These are phyloP conservation scores for Omphaloscelis lunosa DNA, from an alignment of 2,888 invertebrate genomes.

Conservation along the genomic window DNA sequence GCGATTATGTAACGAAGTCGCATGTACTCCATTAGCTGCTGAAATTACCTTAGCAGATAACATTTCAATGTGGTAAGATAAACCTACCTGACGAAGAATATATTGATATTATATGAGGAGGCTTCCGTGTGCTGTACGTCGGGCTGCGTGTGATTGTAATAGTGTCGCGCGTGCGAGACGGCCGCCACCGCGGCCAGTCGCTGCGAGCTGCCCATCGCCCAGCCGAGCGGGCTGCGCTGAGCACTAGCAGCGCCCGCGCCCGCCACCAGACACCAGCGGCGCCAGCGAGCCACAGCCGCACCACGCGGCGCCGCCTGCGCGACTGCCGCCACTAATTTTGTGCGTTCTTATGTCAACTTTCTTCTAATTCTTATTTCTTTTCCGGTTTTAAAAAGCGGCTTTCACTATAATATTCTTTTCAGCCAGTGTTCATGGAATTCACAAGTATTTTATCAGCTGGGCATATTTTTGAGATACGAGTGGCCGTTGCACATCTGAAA, in stretches of 20 bases:
- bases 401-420: conserved; percentile 59
- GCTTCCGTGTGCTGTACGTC: conserved; percentile 80
- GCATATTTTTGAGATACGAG: conserved; percentile 26
- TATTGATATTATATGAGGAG: conserved; percentile 89
- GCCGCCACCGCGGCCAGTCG: conserved; percentile 91
- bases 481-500: conserved; percentile 56
- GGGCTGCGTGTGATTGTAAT: conserved; percentile 87
- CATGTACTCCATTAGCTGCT: conserved; percentile 12
- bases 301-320: conserved; percentile 81
- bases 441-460: conserved; percentile 49
- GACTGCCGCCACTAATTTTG: conserved; percentile 75
- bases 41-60: conserved; percentile 10
- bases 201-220: conserved; percentile 93
- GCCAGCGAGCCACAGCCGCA: conserved; percentile 85
- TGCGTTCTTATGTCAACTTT: conserved; percentile 61
- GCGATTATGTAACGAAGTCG: conserved; percentile 1
- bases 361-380: conserved; percentile 49
- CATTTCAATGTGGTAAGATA: conserved; percentile 3
- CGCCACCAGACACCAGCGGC: conserved; percentile 82
- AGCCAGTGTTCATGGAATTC: conserved; percentile 61
- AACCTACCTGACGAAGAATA: conserved; percentile 92
- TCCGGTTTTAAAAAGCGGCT: conserved; percentile 44
- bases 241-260: conserved; percentile 82
- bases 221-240: conserved; percentile 89
- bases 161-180: conserved; percentile 85